Percentiles rank a stretch among this genome's conserved stretches.
Conservation (phyloP, 2,888 invertebrate species). For the Drosophila nr. perissopoda region DNA sequence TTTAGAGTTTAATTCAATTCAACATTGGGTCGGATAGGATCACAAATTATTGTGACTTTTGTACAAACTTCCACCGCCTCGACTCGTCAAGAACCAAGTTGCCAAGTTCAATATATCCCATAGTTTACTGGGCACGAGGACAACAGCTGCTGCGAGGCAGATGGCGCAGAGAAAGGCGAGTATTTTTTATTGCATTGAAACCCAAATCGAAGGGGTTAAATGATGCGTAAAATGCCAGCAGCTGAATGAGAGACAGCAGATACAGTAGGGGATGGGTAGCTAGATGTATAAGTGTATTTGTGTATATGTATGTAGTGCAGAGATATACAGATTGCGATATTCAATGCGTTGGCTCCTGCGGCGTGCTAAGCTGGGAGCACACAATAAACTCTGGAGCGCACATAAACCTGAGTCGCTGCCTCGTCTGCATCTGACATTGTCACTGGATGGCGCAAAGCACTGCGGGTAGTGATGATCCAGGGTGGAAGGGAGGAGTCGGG, state of each 20-base stretch:
- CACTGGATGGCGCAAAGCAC: slow-evolving; percentile 2
- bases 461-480: slow-evolving; percentile 20
- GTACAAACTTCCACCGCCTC: background rate
- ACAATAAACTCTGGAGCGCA: slow-evolving; percentile 50
- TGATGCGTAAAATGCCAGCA: slow-evolving; percentile 66
- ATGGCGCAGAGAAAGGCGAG: slow-evolving; percentile 32
- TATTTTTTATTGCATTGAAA: slow-evolving; percentile 59
- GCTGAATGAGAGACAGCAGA: slow-evolving; percentile 9
- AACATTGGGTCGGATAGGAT: slow-evolving; percentile 6
- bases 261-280: background rate
- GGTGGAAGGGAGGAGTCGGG: background rate
- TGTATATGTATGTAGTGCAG: background rate
- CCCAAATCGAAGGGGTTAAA: slow-evolving; percentile 71
- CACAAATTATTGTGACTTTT: slow-evolving; percentile 29
- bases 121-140: slow-evolving; percentile 12
- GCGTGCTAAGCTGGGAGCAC: slow-evolving; percentile 31
- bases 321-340: slow-evolving; percentile 21
- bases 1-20: slow-evolving; percentile 5
- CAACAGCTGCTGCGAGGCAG: slow-evolving; percentile 34
- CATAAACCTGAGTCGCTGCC: slow-evolving; percentile 47
- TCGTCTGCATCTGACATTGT: slow-evolving; percentile 35
- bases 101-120: slow-evolving; percentile 26
- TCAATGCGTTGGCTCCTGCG: slow-evolving; percentile 34
- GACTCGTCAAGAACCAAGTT: slow-evolving; percentile 20
- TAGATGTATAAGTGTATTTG: slow-evolving; percentile 3